These are phyloP conservation scores for Pygoscelis adeliae DNA, from an alignment of 2,113 vertebrate genomes.

Conservation along the genomic window DNA sequence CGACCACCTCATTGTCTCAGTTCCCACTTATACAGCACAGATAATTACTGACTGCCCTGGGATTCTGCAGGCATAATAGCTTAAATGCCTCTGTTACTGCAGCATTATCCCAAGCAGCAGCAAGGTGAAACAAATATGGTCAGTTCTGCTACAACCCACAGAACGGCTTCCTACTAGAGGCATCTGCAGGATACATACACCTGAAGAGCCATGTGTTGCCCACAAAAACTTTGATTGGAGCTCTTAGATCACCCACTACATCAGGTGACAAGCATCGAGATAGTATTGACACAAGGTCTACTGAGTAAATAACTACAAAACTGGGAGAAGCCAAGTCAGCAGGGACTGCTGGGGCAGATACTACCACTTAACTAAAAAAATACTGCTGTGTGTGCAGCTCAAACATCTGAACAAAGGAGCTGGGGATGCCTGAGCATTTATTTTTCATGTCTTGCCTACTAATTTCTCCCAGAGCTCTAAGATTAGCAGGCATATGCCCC, in stretches of 20 bases:
- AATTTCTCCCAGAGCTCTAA: not conserved
- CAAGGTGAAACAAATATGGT: not conserved
- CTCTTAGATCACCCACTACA: not conserved
- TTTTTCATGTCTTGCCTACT: not conserved
- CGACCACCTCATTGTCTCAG: not conserved
- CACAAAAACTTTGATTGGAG: not conserved
- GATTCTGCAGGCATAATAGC: not conserved
- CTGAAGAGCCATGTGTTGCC: not conserved
- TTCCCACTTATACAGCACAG: not conserved
- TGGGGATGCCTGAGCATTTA: not conserved
- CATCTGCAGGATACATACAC: not conserved
- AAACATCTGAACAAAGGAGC: not conserved
- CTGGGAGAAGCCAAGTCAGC: not conserved
- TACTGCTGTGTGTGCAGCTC: not conserved
- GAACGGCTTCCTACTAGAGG: not conserved
- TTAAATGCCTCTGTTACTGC: not conserved
- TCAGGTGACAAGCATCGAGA: not conserved
- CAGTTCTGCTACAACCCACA: not conserved
- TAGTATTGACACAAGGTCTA: not conserved
- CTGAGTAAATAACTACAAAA: not conserved
- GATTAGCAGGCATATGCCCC: not conserved
- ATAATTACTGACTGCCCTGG: no score
- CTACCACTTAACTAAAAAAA: not conserved
- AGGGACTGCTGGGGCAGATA: not conserved
- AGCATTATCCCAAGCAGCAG: not conserved